phyloP scores from a whole-genome alignment of 2,888 invertebrate species.

The Zygogramma bicolorata region DNA sequence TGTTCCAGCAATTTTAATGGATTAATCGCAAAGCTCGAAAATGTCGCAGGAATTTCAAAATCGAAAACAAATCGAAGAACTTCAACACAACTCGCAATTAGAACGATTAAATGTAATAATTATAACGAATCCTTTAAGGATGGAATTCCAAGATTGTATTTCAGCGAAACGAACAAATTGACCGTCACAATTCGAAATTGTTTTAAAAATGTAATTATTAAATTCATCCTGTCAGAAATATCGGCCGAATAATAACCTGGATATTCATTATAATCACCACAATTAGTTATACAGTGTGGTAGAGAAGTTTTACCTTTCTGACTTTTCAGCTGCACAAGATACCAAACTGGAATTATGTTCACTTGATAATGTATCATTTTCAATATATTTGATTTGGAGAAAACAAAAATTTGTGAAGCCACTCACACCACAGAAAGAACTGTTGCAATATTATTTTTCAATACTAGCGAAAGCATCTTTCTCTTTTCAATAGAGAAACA shows the following conservation, averaged over 20 bases:
- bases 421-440: too few relatives aligned
- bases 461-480: too few relatives aligned
- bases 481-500: too few relatives aligned
- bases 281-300: too few relatives aligned
- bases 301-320: too few relatives aligned
- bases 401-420: too few relatives aligned
- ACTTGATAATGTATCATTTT: too few relatives aligned
- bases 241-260: neutral
- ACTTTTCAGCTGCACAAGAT: too few relatives aligned
- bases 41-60: neutral
- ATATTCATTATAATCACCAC: neutral
- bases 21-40: neutral
- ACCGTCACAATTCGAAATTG: neutral
- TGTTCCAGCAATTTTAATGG: constrained; percentile 6
- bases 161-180: neutral
- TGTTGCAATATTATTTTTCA: too few relatives aligned
- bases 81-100: neutral
- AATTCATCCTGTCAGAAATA: constrained; percentile 3
- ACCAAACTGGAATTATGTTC: too few relatives aligned
- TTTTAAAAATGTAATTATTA: constrained; percentile 8
- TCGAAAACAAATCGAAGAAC: neutral
- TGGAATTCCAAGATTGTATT: neutral
- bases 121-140: constrained; percentile 1
- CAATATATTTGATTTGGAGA: too few relatives aligned
- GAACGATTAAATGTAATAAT: constrained; percentile 3